Evolutionary conservation across 2,113 vertebrate species (phyloP).

Genomic region (Laterallus jamaicensis): DNA sequence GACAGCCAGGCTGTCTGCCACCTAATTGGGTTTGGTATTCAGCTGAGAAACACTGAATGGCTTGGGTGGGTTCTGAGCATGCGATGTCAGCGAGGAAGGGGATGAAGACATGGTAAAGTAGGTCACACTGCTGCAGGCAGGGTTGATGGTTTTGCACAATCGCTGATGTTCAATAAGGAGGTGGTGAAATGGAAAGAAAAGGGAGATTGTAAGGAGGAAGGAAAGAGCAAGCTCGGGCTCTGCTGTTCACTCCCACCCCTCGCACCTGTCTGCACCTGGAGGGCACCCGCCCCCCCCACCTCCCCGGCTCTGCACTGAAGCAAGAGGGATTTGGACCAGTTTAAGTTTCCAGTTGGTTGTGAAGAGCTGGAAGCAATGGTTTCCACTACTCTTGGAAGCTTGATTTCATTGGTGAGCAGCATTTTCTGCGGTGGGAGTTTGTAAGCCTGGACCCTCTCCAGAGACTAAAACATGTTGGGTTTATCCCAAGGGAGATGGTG

Average conservation of each 20-base stretch:
- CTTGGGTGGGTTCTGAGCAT: not conserved
- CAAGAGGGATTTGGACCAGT: not conserved
- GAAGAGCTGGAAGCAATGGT: not conserved
- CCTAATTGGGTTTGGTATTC: constrained; percentile 49
- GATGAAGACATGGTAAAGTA: not conserved
- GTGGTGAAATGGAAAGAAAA: constrained; percentile 42
- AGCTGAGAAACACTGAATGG: not conserved
- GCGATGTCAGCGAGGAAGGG: not conserved
- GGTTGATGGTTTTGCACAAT: not conserved
- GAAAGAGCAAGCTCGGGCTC: not conserved
- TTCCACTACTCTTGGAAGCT: not conserved
- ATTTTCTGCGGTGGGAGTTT: not conserved
- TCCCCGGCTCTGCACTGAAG: not conserved
- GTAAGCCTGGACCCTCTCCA: not conserved
- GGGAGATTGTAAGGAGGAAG: not conserved
- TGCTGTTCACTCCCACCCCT: not conserved
- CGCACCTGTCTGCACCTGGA: too few species aligned
- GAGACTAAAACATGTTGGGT: not conserved
- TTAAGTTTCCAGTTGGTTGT: not conserved
- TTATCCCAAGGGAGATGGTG: not conserved
- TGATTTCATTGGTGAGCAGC: not conserved
- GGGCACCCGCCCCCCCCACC: not conserved
- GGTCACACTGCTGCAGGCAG: constrained; percentile 10
- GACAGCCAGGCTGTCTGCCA: constrained; percentile 39
- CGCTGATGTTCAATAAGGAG: not conserved